These are phyloP conservation scores for Plectropomus leopardus DNA, from an alignment of 2,113 vertebrate genomes.

Conservation along the genomic window DNA sequence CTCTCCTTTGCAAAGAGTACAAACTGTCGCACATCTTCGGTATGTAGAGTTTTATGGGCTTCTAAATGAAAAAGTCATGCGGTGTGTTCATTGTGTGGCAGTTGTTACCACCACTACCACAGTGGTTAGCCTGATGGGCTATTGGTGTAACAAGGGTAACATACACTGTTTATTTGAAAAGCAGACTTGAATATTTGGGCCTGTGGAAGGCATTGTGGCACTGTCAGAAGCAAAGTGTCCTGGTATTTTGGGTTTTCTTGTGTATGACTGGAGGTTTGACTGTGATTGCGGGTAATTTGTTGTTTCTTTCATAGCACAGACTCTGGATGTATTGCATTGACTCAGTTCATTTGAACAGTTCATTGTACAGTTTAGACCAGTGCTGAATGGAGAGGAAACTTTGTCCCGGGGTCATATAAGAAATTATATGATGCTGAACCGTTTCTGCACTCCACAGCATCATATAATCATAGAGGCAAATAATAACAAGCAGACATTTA, in stretches of 20 bases:
- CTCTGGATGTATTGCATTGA: slow-evolving; percentile 21
- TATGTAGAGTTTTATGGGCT: slow-evolving; percentile 6
- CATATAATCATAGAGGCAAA: slow-evolving; percentile 28
- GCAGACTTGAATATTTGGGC: slow-evolving; percentile 3
- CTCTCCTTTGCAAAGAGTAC: background rate
- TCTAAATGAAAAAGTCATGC: slow-evolving; percentile 8
- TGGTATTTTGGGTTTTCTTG: slow-evolving; percentile 16
- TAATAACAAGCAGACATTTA: slow-evolving; percentile 31
- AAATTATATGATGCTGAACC: slow-evolving; percentile 33
- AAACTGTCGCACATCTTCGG: background rate
- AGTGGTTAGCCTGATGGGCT: slow-evolving; percentile 26
- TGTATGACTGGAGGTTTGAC: slow-evolving; percentile 17
- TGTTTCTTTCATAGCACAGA: slow-evolving; percentile 24
- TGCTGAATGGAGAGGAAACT: slow-evolving; percentile 15
- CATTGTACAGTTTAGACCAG: slow-evolving; percentile 24
- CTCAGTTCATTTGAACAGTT: slow-evolving; percentile 41
- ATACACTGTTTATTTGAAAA: slow-evolving; percentile 31
- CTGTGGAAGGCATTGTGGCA: slow-evolving; percentile 16
- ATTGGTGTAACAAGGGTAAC: slow-evolving; percentile 30
- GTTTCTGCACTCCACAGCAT: slow-evolving; percentile 16
- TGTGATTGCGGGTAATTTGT: slow-evolving; percentile 37
- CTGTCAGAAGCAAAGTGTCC: background rate
- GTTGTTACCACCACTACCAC: background rate
- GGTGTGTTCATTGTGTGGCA: slow-evolving; percentile 9
- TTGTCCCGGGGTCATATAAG: slow-evolving; percentile 39